Evolutionary conservation across 2,113 vertebrate genomes (phyloP).

Genomic region (Chaetops frenatus): DNA sequence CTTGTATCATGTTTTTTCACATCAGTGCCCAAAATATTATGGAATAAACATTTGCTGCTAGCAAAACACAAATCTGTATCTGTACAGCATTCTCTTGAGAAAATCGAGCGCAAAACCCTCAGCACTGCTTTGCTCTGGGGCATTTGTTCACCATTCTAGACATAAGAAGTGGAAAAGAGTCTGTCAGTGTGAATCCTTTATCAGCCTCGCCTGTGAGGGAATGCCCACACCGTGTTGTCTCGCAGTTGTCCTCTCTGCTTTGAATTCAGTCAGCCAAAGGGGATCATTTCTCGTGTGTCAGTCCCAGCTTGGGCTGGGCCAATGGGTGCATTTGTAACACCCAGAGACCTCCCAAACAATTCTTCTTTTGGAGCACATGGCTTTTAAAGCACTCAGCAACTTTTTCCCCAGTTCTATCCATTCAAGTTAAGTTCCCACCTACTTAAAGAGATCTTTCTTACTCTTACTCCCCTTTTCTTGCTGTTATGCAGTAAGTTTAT

Average conservation of each 20-base stretch:
- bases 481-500: neutral
- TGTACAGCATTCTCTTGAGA: neutral
- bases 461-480: neutral
- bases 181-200: neutral
- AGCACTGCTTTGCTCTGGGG: neutral
- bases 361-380: accelerated
- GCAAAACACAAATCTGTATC: neutral
- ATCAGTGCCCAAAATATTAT: neutral
- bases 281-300: accelerated
- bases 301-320: neutral
- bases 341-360: neutral
- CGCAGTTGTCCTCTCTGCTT: neutral
- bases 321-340: neutral
- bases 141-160: neutral
- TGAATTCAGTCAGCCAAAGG: neutral
- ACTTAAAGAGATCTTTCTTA: neutral
- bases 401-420: neutral
- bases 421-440: neutral
- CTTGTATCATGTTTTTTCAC: neutral
- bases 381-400: neutral
- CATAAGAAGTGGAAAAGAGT: neutral
- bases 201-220: neutral
- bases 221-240: neutral
- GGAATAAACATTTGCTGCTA: neutral
- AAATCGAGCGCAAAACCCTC: neutral